Base-by-base conservation (phyloP, 2,797 vertebrate species). In the Tokudaia tokunoshimensis region DNA sequence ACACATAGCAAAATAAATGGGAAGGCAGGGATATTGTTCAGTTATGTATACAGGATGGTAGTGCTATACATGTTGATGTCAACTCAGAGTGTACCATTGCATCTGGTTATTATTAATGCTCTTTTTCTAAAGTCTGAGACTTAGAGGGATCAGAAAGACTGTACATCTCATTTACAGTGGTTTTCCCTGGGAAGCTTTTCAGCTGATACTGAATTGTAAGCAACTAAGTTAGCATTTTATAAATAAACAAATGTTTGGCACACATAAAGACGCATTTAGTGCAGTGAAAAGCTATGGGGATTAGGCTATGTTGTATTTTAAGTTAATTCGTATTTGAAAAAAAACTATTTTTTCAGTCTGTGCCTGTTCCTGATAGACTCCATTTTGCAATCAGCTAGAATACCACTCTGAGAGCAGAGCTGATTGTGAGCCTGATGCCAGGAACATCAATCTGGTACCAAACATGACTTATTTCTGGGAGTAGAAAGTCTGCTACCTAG, bases 61-160 rank as follows among this genome's bases (percentile, higher is more conserved):
- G 61, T 91, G 37, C 3, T 79, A 8, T 84, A 88, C 31, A 81
- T 50, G n/a, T 11, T 78, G 70, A 91, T 17, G 67, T 37, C 88
- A 96, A 72, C 94, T 98, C 95, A 65, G 82, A 61, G 50, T 11
- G 0, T 94, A 92, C 50, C 34, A 92, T 81, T 97, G 52, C 19
- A 97, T 9, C 22, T 89, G 55, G 0, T 97, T 95, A 26, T 92
- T 97, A 94, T 92, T 95, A 96, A 97, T 96, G 84, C 61, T 55
- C 75, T 95, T 95, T 9, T 91, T 57, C 2, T 96, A 82, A 97
- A 97, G 1, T 76, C 92, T 72, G 79, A 83, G 1, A 70, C 97
- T 31, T 82, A 92, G 96, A 97, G 83, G 55, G 6, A 94, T 97
- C 59, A 92, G 78, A 22, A 97, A 93, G 82, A 80, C 2, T 75